Percentiles rank a stretch among this genome's conserved stretches.
Evolutionary conservation across 2,888 invertebrate genomes (phyloP).

Genomic region (Chymomyza procnemis): DNA sequence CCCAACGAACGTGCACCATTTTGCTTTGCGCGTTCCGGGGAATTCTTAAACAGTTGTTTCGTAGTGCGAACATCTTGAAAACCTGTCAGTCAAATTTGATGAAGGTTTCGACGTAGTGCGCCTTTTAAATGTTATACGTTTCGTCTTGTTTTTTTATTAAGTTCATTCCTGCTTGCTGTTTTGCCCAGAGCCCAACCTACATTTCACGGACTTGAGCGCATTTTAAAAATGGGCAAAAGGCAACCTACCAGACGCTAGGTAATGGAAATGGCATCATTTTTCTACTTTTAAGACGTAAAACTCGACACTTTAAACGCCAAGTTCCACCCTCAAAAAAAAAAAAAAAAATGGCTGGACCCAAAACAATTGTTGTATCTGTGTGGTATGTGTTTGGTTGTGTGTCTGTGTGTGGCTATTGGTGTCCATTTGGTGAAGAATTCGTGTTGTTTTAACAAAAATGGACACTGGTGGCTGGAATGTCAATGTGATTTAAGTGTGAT

Average conservation of each 20-base stretch:
- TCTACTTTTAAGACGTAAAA: constrained; percentile 57
- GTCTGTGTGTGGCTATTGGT: constrained; percentile 2
- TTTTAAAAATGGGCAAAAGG: constrained; percentile 47
- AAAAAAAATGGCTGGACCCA: constrained; percentile 1
- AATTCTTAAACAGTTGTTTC: constrained; percentile 41
- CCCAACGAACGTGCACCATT: background rate
- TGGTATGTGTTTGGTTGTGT: constrained; percentile 10
- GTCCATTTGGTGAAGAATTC: constrained; percentile 6
- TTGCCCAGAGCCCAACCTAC: constrained; percentile 40
- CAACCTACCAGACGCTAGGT: constrained; percentile 32
- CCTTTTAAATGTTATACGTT: constrained; percentile 57
- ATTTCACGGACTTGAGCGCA: constrained; percentile 51
- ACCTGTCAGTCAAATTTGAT: constrained; percentile 77
- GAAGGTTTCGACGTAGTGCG: constrained; percentile 70
- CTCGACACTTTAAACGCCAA: constrained; percentile 70
- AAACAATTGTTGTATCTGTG: background rate
- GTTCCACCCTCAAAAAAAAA: constrained; percentile 47
- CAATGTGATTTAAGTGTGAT: constrained; percentile 54
- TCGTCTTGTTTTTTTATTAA: constrained; percentile 24
- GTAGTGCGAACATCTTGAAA: constrained; percentile 76
- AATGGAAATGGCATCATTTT: constrained; percentile 51
- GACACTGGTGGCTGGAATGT: constrained; percentile 49
- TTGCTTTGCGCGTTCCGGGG: background rate
- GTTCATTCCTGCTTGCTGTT: constrained; percentile 27
- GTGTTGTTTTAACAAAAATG: constrained; percentile 29